Evolutionary conservation across 2,797 vertebrate genomes (phyloP).

Genomic region (Percopsis omiscomaycus): DNA sequence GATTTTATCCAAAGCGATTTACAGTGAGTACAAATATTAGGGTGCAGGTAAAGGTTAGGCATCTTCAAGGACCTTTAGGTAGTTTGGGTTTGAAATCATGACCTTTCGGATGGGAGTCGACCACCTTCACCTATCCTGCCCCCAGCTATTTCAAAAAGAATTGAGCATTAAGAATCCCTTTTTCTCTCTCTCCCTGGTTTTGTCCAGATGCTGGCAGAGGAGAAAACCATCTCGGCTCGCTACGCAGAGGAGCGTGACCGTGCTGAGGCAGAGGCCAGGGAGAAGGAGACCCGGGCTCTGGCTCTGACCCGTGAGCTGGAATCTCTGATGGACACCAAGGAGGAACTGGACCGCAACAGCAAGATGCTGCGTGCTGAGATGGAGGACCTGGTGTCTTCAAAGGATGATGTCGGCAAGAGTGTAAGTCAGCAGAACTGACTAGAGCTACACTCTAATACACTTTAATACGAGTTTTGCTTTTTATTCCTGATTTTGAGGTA

Average conservation of each 20-base stretch:
- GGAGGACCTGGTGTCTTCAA: conserved; percentile 97
- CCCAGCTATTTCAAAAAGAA: too few relatives aligned
- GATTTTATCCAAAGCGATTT: too few relatives aligned
- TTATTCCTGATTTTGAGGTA: too few relatives aligned
- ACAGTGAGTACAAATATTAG: too few relatives aligned
- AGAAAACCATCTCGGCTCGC: conserved; percentile 91
- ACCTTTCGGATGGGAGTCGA: too few relatives aligned
- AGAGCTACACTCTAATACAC: not conserved
- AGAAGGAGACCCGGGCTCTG: conserved; percentile 93
- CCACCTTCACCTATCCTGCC: too few relatives aligned
- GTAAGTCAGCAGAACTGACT: conserved; percentile 72
- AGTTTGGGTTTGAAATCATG: too few relatives aligned
- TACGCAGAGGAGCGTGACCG: conserved; percentile 93
- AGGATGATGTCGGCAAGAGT: conserved; percentile 95
- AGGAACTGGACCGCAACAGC: conserved; percentile 89
- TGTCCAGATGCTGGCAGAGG: conserved; percentile 89
- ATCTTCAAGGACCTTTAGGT: too few relatives aligned
- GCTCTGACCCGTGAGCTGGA: conserved; percentile 90
- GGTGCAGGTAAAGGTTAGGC: too few relatives aligned
- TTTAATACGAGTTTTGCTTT: too few relatives aligned
- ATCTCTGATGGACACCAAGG: conserved; percentile 84
- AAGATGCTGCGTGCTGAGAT: conserved; percentile 92
- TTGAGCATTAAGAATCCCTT: too few relatives aligned
- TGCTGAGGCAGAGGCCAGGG: conserved; percentile 93
- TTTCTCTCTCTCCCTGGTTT: not conserved